Evolutionary conservation across 2,888 invertebrate genomes (phyloP), one percentile per base, ranked within the genome.

Genomic region (Ornithoptera priamus): DNA sequence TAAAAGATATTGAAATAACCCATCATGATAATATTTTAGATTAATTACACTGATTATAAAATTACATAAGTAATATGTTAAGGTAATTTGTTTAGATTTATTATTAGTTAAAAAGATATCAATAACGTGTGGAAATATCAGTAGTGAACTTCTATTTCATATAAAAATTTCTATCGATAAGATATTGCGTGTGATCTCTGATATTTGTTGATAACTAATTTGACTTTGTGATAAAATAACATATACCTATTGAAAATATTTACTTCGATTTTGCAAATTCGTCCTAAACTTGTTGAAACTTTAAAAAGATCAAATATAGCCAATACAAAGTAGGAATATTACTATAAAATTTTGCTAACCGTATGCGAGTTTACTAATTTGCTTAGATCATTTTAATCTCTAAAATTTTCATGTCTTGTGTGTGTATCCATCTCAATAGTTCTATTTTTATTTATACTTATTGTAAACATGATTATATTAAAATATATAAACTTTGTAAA

Each of bases 1-100:
- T 50, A 62, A 36, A 66, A 17, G 58, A 62, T 50, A 70, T 65
- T 46, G 20, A 20, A 61, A 39, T 53, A 36, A 68, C 36, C 30
- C 24, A 67, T 36, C 22, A 39, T 50, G 58, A 69, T 69, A 69
- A 53, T 5, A 18, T 24, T 58, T 22, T 24, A 62, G 65, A 69
- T 69, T 60, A 65, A 71, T 67, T 62, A 65, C 46, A 46, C 24
- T 50, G 62, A 71, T 71, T 64, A 58, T 50, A 58, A 66, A 63
- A 59, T 68, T 61, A n/a, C 30, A 42, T 60, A 30, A 15, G 39
- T 20, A 50, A 69, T 56, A 69, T 61, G 42, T 56, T 56, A 63
- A 22, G 20, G 62, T 46, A 63, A 63, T 53, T 53, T 50, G 8
- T 62, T 59, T 46, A 63, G 20, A 39, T 36, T 65, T 56, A n/a